Conservation (phyloP, 1,140 invertebrate species). For the Oscheius sp. region DNA sequence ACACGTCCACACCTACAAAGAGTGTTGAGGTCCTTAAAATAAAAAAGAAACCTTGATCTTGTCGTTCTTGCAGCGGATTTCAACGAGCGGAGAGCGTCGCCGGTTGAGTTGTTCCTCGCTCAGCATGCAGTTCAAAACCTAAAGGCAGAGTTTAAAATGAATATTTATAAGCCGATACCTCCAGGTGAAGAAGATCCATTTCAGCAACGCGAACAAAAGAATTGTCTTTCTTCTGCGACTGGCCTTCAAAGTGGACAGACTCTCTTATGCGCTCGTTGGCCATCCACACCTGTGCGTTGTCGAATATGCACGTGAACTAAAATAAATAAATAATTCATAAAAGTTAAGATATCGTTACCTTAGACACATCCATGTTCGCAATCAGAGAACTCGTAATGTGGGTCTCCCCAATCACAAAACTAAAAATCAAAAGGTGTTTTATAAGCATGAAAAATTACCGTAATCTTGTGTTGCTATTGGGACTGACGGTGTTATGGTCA, state of each 20-base stretch:
- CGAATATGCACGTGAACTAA: constrained; percentile 21
- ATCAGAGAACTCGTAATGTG: constrained; percentile 27
- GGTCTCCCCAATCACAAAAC: constrained; percentile 19
- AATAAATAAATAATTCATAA: neutral
- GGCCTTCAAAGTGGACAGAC: constrained; percentile 22
- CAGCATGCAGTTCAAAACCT: neutral
- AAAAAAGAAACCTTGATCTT: constrained; percentile 22
- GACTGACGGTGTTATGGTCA: constrained; percentile 41
- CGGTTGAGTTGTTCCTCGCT: neutral
- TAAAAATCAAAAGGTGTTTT: constrained; percentile 9
- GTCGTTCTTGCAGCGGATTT: constrained; percentile 36
- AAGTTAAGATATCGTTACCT: neutral
- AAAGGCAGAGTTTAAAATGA: neutral
- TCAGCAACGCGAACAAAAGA: constrained; percentile 24
- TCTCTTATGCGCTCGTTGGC: constrained; percentile 4
- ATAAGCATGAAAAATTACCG: constrained; percentile 3
- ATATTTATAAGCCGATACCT: neutral
- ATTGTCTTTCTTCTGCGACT: neutral
- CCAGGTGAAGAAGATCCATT: constrained; percentile 26
- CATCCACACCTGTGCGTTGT: constrained; percentile 16
- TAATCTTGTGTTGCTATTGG: constrained; percentile 16
- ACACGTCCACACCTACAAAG: constrained; percentile 29
- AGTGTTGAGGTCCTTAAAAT: neutral
- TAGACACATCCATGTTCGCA: constrained; percentile 23
- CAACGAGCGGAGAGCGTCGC: constrained; percentile 17